Percentiles rank a stretch among this genome's conserved stretches.
These are phyloP conservation scores for Troides oblongomaculatus DNA, from an alignment of 2,888 invertebrate species.

Conservation along the genomic window DNA sequence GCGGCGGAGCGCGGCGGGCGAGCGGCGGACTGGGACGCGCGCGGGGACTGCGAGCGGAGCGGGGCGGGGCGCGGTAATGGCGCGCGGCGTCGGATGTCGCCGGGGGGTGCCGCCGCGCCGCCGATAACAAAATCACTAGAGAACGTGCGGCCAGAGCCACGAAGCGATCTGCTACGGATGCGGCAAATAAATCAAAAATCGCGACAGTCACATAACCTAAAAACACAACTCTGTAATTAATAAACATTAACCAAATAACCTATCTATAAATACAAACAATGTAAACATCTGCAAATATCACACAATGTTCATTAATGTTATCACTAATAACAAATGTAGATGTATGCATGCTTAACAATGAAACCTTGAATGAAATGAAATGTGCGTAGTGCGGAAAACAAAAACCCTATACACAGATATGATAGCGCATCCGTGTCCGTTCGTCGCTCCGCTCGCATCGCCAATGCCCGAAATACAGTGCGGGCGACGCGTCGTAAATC, in stretches of 20 bases:
- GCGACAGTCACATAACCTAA: neutral
- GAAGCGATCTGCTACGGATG: slow-evolving; percentile 43
- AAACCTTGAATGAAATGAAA: neutral
- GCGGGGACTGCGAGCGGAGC: slow-evolving; percentile 38
- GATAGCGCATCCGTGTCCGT: slow-evolving; percentile 49
- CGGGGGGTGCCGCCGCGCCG: slow-evolving; percentile 65
- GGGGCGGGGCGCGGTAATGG: slow-evolving; percentile 56
- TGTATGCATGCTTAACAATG: neutral
- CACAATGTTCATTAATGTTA: neutral
- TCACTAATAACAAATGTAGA: neutral
- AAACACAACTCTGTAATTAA: neutral
- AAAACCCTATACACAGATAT: slow-evolving; percentile 11
- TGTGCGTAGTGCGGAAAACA: too few relatives aligned
- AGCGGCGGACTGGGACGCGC: slow-evolving; percentile 30
- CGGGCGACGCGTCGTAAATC: slow-evolving; percentile 81
- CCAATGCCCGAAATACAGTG: slow-evolving; percentile 77
- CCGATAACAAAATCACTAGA: slow-evolving; percentile 79
- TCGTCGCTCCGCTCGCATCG: slow-evolving; percentile 45
- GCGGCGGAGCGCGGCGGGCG: slow-evolving; percentile 31
- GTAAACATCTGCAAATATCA: neutral
- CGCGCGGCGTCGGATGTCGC: slow-evolving; percentile 75
- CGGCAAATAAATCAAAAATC: slow-evolving; percentile 33
- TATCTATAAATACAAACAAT: neutral
- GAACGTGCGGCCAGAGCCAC: slow-evolving; percentile 50
- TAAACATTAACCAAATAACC: too few relatives aligned